A percentile compares a stretch with the other conserved stretches of the same genome.
These are phyloP conservation scores for Diarsia dahlii DNA, from an alignment of 2,888 invertebrate species.

Conservation along the genomic window DNA sequence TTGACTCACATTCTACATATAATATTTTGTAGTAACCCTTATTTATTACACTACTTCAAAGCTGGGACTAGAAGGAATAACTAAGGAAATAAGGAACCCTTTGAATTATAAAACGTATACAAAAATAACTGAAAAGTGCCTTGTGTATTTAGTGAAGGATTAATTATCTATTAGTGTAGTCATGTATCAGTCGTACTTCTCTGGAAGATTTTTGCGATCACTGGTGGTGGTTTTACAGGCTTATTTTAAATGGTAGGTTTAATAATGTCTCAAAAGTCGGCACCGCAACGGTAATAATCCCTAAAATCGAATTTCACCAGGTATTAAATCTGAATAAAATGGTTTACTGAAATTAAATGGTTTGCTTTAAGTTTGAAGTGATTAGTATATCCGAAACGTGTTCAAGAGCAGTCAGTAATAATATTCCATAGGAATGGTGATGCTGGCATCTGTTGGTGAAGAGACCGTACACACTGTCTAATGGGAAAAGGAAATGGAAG, in stretches of 20 bases:
- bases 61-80: not conserved
- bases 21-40: slow-evolving; percentile 10
- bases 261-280: not conserved
- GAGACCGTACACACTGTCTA: not conserved
- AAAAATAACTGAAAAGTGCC: no score
- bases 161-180: not conserved
- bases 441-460: not conserved
- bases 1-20: slow-evolving; percentile 13
- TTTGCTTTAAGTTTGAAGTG: not conserved
- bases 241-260: not conserved
- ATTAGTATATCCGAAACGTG: not conserved
- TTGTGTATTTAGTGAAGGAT: no score
- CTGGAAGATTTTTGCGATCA: not conserved
- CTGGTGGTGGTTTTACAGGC: not conserved
- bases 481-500: not conserved
- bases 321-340: not conserved
- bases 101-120: not conserved
- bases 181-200: not conserved
- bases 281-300: not conserved
- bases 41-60: slow-evolving; percentile 14
- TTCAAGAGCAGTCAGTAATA: not conserved
- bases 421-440: not conserved
- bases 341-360: not conserved
- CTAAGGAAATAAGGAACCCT: not conserved
- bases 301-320: not conserved